Percentiles rank a stretch among this genome's conserved stretches.
These are phyloP conservation scores for Megamerina dolium DNA, from an alignment of 2,888 invertebrate species.

Conservation along the genomic window DNA sequence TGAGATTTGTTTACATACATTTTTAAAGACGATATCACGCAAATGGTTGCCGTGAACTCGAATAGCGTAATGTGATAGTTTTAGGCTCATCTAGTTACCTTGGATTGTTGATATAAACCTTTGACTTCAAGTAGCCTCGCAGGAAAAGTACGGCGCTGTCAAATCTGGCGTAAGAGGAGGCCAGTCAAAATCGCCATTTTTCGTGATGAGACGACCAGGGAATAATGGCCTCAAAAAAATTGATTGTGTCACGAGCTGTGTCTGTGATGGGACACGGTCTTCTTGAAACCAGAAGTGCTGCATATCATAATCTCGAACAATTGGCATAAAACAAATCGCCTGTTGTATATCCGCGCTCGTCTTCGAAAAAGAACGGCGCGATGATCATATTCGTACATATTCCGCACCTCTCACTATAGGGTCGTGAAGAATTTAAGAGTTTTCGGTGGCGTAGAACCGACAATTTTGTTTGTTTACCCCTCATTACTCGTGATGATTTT, in stretches of 20 bases:
- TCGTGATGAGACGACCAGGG: not conserved
- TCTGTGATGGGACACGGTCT: not conserved
- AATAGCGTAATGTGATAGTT: not conserved
- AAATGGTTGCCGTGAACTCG: no score
- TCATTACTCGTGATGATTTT: no score
- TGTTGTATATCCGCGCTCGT: no score
- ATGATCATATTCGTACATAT: no score
- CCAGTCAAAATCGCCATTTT: not conserved
- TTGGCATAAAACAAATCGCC: no score
- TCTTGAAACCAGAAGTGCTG: not conserved
- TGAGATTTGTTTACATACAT: no score
- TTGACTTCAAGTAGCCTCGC: not conserved
- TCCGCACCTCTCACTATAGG: no score
- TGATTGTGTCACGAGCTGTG: not conserved
- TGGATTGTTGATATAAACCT: not conserved
- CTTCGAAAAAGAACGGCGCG: no score
- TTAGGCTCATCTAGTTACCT: not conserved
- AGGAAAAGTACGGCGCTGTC: not conserved
- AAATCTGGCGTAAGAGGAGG: not conserved
- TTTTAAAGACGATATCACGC: no score
- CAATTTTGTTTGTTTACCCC: no score
- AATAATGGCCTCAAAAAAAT: not conserved
- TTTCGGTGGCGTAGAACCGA: no score
- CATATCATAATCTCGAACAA: not conserved
- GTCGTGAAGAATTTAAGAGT: no score